phyloP scores from a whole-genome alignment of 2,797 vertebrate genomes.

The Xiphophorus birchmanni region DNA sequence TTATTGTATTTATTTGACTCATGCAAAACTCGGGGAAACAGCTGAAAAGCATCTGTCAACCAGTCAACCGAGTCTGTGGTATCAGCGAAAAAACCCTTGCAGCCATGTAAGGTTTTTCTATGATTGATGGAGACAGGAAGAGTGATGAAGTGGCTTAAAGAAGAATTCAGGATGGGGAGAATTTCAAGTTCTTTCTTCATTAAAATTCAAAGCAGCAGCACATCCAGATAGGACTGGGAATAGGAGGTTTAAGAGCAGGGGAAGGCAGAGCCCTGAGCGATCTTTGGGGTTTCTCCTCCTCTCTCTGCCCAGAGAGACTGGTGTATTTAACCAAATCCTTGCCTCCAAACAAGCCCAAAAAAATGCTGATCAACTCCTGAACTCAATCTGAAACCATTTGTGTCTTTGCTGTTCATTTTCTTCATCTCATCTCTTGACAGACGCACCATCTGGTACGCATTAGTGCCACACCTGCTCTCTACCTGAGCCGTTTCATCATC shows the following conservation, averaged over 20 bases:
- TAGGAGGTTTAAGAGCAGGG: slow-evolving; percentile 48
- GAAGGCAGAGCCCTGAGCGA: slow-evolving; percentile 11
- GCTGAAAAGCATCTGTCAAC: slow-evolving; percentile 15
- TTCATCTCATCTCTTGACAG: slow-evolving; percentile 19
- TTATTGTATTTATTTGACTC: slow-evolving; percentile 15
- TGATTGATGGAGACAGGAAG: slow-evolving; percentile 22
- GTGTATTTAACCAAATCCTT: slow-evolving; percentile 42
- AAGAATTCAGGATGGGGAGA: slow-evolving; percentile 12
- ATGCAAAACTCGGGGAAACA: slow-evolving; percentile 7
- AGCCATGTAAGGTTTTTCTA: slow-evolving; percentile 8
- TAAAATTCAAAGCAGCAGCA: slow-evolving; percentile 57
- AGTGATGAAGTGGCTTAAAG: slow-evolving; percentile 30
- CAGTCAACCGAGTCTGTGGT: slow-evolving; percentile 21
- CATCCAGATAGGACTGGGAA: slow-evolving; percentile 48
- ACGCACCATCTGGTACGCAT: not conserved
- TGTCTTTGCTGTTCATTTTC: slow-evolving; percentile 30
- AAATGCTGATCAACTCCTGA: slow-evolving; percentile 46
- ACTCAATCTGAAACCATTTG: slow-evolving; percentile 43
- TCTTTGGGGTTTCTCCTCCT: slow-evolving; percentile 28
- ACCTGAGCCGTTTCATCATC: slow-evolving; percentile 43
- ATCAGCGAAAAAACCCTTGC: slow-evolving; percentile 17
- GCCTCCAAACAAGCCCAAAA: slow-evolving; percentile 24
- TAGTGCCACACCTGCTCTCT: slow-evolving; percentile 40
- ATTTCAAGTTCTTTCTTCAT: slow-evolving; percentile 45
- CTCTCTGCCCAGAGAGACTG: slow-evolving; percentile 23